Conservation (phyloP, 2,113 vertebrate genomes). For the Jaculus jaculus region DNA sequence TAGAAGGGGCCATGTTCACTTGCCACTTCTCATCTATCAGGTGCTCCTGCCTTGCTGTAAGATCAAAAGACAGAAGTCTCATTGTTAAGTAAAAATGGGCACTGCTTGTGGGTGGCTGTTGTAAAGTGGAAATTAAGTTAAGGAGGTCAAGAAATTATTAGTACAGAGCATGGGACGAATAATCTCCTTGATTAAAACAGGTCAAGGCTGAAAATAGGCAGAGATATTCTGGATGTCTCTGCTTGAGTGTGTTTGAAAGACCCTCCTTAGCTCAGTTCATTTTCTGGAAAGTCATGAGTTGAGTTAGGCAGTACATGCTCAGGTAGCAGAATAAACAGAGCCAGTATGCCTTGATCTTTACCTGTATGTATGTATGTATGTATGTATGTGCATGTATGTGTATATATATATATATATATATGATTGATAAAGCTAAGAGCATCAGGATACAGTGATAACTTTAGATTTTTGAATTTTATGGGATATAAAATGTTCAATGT, state of each 20-base stretch:
- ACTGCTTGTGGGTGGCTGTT: not conserved
- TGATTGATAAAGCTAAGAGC: not conserved
- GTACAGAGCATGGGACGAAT: not conserved
- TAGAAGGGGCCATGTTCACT: not conserved
- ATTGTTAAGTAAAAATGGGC: not conserved
- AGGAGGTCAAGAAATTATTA: not conserved
- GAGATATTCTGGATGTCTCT: not conserved
- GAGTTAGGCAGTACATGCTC: not conserved
- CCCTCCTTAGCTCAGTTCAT: not conserved
- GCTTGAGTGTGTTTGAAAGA: not conserved
- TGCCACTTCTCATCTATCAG: not conserved
- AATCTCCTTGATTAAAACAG: not conserved
- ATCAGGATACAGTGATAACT: not conserved
- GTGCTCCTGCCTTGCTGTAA: not conserved
- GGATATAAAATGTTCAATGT: not conserved
- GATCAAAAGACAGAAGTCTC: conserved; percentile 19
- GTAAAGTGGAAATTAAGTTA: not conserved
- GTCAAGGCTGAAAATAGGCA: not conserved
- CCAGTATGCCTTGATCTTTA: not conserved
- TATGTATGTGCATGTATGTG: no score
- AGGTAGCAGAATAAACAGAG: not conserved
- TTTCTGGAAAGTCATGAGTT: not conserved
- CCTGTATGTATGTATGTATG: not conserved
- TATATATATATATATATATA: not conserved
- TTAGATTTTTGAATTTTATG: conserved; percentile 13